Evolutionary conservation across 2,113 vertebrate species (phyloP).

Genomic region (Phyllopteryx taeniolatus): DNA sequence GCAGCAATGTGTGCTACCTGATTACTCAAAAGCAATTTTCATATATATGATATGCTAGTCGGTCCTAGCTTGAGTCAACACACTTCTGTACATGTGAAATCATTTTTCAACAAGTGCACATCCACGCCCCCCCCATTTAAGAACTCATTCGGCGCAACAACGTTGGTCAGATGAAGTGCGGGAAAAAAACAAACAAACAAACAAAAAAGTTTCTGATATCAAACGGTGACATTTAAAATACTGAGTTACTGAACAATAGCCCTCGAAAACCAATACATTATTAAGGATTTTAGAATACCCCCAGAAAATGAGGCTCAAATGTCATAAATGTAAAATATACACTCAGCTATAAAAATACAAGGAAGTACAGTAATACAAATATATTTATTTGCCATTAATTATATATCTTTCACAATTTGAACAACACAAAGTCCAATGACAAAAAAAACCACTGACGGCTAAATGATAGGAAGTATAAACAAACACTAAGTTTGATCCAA

Average conservation of each 20-base stretch:
- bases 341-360: constrained; percentile 82
- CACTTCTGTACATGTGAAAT: constrained; percentile 67
- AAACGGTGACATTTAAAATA: constrained; percentile 72
- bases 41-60: constrained; percentile 57
- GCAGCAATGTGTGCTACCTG: constrained; percentile 80
- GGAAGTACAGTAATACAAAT: constrained; percentile 80
- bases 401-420: constrained; percentile 75
- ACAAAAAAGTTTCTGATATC: constrained; percentile 55
- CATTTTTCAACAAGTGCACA: constrained; percentile 45
- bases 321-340: constrained; percentile 71
- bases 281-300: constrained; percentile 65
- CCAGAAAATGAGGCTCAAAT: constrained; percentile 67
- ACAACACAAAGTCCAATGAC: constrained; percentile 77
- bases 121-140: constrained; percentile 34
- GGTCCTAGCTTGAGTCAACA: constrained; percentile 55
- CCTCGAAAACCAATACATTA: constrained; percentile 67
- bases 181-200: too few species aligned
- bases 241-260: constrained; percentile 65
- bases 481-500: constrained; percentile 67
- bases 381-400: constrained; percentile 81
- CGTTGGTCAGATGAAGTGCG: constrained; percentile 46
- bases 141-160: constrained; percentile 52
- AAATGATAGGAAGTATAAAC: constrained; percentile 67
- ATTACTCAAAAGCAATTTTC: constrained; percentile 74
- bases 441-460: constrained; percentile 69